A percentile compares a stretch with the other conserved stretches of the same genome.
Conservation (phyloP, 1,140 invertebrate species). For the Drosophila insularis region DNA sequence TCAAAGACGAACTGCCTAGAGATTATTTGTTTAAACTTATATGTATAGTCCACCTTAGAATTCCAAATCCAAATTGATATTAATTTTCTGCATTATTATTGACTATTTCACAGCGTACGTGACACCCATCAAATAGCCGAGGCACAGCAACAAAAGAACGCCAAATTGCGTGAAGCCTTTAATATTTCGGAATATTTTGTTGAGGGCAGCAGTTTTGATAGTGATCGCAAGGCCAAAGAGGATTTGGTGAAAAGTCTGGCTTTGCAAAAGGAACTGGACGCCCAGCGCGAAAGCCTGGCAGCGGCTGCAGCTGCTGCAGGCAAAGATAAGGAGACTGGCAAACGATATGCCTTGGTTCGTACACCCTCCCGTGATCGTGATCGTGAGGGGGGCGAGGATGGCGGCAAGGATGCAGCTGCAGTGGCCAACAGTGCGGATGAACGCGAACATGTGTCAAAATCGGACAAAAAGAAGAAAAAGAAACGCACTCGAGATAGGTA, state of each 20-base stretch:
- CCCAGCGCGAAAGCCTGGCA: constrained; percentile 82
- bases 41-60: too few relatives aligned
- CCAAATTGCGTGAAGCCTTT: constrained; percentile 94
- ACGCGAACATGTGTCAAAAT: constrained; percentile 71
- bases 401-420: constrained; percentile 22
- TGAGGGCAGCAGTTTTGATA: constrained; percentile 96
- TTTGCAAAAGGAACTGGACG: constrained; percentile 84
- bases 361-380: constrained; percentile 84
- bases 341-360: constrained; percentile 86
- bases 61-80: not conserved
- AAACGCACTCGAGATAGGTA: constrained; percentile 79
- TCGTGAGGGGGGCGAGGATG: constrained; percentile 43
- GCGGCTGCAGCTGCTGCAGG: constrained; percentile 82
- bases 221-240: constrained; percentile 91
- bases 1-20: too few relatives aligned
- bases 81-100: not conserved
- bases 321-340: constrained; percentile 76
- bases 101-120: constrained; percentile 87
- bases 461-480: constrained; percentile 84
- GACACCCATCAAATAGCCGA: constrained; percentile 98
- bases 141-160: constrained; percentile 98
- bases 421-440: constrained; percentile 52
- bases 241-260: constrained; percentile 86
- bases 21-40: not conserved
- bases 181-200: constrained; percentile 97